Evolutionary conservation across 1,140 invertebrate species (phyloP), one percentile per base, ranked within the genome.

Genomic region (Cyphomyrmex costatus): DNA sequence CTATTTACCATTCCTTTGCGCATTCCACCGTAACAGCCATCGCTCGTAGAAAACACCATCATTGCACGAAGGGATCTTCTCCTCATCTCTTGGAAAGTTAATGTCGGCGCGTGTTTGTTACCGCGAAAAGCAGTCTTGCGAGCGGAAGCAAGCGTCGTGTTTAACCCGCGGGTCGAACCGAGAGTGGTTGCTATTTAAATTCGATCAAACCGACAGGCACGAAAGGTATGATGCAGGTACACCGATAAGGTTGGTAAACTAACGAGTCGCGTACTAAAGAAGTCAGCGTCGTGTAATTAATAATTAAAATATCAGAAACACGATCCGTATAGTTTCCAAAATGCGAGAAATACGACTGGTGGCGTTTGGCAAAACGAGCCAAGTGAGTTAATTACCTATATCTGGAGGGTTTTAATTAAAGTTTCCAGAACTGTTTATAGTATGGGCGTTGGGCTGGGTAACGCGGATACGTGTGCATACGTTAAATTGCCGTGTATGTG

Each of bases 361-460:
- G 33, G 33, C 24, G 71, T 24, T 66, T 36, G 49, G 51, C 60
- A 63, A 83, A 53, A 60, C 56, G 46, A 70, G 24, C 42, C 80
- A 53, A 80, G 49, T 90, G 82, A 91, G 85, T 91, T 91, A 88
- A 91, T 91, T 88, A 89, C 73, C 83, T 89, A 85, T 91, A 91
- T 85, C 89, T 80, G 58, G 49, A 51, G 63, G 73, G 74, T 86
- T 91, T 90, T 91, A 90, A 91, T 91, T 91, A 91, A 91, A 91
- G 89, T 90, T 90, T 82, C 68, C 19, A 51, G 56, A 84, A 82
- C 87, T 91, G 85, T 91, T 91, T 90, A 86, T 86, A 70, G 84
- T 86, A 66, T 76, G 74, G 56, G 33, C 66, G 73, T 21, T 30
- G 61, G 6, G 27, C n/a, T 14, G 4, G 14, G 46, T 14, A 49